A percentile compares a stretch with the other conserved stretches of the same genome.
Conservation (phyloP, 2,797 vertebrate genomes). For the Sphenodon punctatus region DNA sequence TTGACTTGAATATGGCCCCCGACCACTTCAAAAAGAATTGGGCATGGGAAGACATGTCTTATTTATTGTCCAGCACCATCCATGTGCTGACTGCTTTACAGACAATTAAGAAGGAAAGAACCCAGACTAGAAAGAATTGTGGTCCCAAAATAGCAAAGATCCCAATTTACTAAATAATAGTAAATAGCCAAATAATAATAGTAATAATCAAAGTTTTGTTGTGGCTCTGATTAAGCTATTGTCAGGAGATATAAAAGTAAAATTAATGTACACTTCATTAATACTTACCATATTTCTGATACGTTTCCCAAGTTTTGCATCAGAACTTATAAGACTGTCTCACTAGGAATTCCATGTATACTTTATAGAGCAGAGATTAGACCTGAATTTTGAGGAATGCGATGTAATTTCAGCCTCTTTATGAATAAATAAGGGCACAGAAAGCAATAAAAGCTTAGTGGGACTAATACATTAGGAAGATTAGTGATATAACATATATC, state of each 20-base stretch:
- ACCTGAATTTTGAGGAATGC: background rate
- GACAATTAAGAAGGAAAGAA: background rate
- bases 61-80: too few relatives aligned
- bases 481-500: slow-evolving; percentile 9
- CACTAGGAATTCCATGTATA: background rate
- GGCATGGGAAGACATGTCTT: too few relatives aligned
- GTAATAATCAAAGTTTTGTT: slow-evolving; percentile 26
- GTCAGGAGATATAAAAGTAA: background rate
- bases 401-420: background rate
- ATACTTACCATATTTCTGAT: too few relatives aligned
- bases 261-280: too few relatives aligned
- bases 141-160: background rate
- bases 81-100: background rate
- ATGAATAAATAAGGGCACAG: background rate
- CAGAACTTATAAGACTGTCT: background rate
- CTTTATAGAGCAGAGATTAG: background rate
- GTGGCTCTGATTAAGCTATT: slow-evolving; percentile 22
- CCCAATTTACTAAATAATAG: background rate
- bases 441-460: background rate
- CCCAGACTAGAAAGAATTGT: background rate
- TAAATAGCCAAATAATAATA: too few relatives aligned
- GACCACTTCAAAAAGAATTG: slow-evolving; percentile 13
- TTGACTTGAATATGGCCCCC: slow-evolving; percentile 7
- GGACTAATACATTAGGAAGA: background rate
- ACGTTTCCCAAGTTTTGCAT: background rate